These are phyloP conservation scores for Nasonia giraulti DNA, from an alignment of 1,140 invertebrate species.

Conservation along the genomic window DNA sequence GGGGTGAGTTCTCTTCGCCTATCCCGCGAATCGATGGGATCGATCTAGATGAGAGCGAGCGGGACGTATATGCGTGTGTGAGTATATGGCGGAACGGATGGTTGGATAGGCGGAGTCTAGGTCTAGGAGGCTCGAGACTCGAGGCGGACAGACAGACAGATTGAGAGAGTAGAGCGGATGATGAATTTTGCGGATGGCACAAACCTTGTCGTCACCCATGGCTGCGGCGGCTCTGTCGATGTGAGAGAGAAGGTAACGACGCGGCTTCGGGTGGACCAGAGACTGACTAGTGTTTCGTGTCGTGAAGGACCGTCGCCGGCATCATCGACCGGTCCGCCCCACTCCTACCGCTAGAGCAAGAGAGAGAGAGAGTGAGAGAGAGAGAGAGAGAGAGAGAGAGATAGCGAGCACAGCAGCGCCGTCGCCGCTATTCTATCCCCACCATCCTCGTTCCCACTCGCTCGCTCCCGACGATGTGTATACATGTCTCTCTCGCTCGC, in stretches of 20 bases:
- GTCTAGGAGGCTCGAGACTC: not conserved
- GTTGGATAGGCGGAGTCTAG: too few species aligned
- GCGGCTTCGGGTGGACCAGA: constrained; percentile 70
- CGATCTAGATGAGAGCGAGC: not conserved
- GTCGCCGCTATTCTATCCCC: not conserved
- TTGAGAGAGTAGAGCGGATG: not conserved
- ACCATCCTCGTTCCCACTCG: not conserved
- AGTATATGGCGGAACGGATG: too few species aligned
- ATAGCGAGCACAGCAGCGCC: constrained; percentile 34
- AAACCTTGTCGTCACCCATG: constrained; percentile 72
- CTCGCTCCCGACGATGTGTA: not conserved
- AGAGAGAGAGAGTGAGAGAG: too few species aligned
- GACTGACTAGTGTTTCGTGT: constrained; percentile 69
- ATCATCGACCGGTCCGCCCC: constrained; percentile 70
- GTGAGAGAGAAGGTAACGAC: constrained; percentile 67
- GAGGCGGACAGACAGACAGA: not conserved
- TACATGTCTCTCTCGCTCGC: not conserved
- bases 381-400: too few species aligned
- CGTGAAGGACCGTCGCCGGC: constrained; percentile 70
- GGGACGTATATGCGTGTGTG: not conserved
- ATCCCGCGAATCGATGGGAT: not conserved
- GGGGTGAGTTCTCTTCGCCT: not conserved
- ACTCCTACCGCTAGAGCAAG: constrained; percentile 48
- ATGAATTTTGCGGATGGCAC: constrained; percentile 55
- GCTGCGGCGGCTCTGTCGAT: constrained; percentile 68